These are phyloP conservation scores for Chloroclysta siterata DNA, from an alignment of 2,888 invertebrate species.

Conservation along the genomic window DNA sequence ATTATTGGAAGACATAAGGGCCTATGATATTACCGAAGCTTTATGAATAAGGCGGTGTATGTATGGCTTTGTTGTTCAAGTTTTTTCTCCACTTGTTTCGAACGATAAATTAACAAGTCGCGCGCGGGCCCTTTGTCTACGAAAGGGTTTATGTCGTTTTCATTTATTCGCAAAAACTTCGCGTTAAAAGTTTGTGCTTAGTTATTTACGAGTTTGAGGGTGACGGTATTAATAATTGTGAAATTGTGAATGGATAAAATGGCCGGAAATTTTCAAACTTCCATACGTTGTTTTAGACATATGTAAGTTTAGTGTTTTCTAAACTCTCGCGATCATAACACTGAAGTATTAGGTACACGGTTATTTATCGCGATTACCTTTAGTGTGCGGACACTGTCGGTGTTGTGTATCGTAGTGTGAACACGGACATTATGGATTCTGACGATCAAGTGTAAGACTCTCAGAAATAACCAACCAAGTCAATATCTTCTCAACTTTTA, in stretches of 20 bases:
- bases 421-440: too few relatives aligned
- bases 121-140: conserved; percentile 49
- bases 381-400: too few relatives aligned
- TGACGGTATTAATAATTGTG: conserved; percentile 3
- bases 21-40: not conserved
- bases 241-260: not conserved
- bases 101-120: conserved; percentile 62
- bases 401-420: too few relatives aligned
- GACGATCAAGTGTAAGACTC: too few relatives aligned
- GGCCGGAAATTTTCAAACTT: not conserved
- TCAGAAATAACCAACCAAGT: too few relatives aligned
- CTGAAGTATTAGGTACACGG: too few relatives aligned
- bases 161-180: conserved; percentile 54
- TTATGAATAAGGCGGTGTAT: conserved; percentile 17
- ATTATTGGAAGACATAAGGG: too few relatives aligned
- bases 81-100: conserved; percentile 54
- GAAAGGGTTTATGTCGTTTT: conserved; percentile 50
- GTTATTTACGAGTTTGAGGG: conserved; percentile 44
- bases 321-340: too few relatives aligned
- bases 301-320: too few relatives aligned
- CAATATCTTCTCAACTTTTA: too few relatives aligned
- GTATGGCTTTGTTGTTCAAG: conserved; percentile 43
- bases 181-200: conserved; percentile 42
- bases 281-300: too few relatives aligned
- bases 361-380: too few relatives aligned